Evolutionary conservation across 2,888 invertebrate genomes (phyloP), one percentile per base, ranked within the genome.

Genomic region (Lasioglossum malachurum): DNA sequence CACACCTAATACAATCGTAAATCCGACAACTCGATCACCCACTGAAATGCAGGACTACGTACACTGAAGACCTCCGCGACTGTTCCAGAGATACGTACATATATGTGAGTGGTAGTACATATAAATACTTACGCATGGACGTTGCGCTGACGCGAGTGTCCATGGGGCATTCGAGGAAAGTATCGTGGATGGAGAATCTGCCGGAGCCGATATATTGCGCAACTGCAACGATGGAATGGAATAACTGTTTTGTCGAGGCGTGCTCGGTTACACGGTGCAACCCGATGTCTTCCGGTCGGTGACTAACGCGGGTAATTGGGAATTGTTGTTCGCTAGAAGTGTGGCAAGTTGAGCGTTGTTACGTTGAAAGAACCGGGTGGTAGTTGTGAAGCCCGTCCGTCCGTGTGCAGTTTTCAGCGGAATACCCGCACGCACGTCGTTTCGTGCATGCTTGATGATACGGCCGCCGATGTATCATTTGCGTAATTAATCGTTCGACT

Each of bases 171-270:
- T 69, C 78, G 75, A 77, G 87, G 69, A 86, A 88, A 86, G 53
- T 76, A 80, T 80, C 80, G 60, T 73, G 53, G 79, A 80, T 72
- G 67, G 75, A 75, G 76, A 31, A 78, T 73, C 69, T 2, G 31
- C 49, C 10, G 77, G 7, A 31, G 60, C 27, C 60, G 27, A 31
- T 49, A 38, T 41, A 80, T 84, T 69, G 60, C 84, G 77, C 80
- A 78, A 82, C 76, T 35, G 23, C 79, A 31, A 44, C 82, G 79
- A 79, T 27, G 57, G n/a, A 35, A 74, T 57, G 82, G 77, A 76
- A 79, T 86, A 86, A 84, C 81, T 82, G 84, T 86, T 84, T 81
- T 35, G 80, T 57, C 69, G 78, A 41, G 84, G 81, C 71, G 81
- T 81, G 78, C 86, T 78, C 78, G 85, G 78, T 82, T 82, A 74